Base-by-base conservation (phyloP, 2,113 vertebrate species). In the Bufo gargarizans region DNA sequence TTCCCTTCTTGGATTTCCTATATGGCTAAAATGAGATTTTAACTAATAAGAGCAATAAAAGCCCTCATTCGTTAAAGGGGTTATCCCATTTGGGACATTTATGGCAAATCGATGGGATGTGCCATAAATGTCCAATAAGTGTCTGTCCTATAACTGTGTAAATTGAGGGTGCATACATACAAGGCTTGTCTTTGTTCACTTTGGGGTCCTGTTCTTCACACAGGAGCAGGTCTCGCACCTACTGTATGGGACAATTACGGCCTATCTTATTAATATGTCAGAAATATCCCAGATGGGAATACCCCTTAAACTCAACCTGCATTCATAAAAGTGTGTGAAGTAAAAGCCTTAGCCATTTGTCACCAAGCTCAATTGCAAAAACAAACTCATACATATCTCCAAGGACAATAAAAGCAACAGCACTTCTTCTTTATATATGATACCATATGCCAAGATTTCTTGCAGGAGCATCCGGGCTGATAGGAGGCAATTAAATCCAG, bases 401-500 rank as follows among this genome's bases (percentile, higher is more conserved):
- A 19, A 9, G 19, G 45, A 50, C 47, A 19, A 20, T n/a, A 19
- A 77, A 49, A 50, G 19, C 74, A 45, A 20, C 74, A 49, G 12
- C 4, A 50, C 45, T 45, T 47, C 16, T 76, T 17, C 16, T 79
- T 13, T 22, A 59, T 58, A 55, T 59, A 33, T 22, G 13, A 58
- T 56, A 80, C 2, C 22, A 33, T 33, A 43, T 14, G 53, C 53
- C 77, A 80, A 76, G 72, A 50, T 43, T 22, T 78, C 49, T 14
- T 78, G 10, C 50, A 47, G 20, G n/a, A 56, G 77, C 19, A 56
- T 20, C 50, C 14, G 19, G 56, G 33, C 22, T 45, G 78, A 81
- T 81, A 45, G 33, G 55, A 81, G 58, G 58, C 58, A 45, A 59
- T 61, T 81, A 59, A 78, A 78, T 22, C 55, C 22, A 59, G 56